A percentile compares a stretch with the other conserved stretches of the same genome.
Evolutionary conservation across 2,888 invertebrate genomes (phyloP).

Genomic region (Omphaloscelis lunosa): DNA sequence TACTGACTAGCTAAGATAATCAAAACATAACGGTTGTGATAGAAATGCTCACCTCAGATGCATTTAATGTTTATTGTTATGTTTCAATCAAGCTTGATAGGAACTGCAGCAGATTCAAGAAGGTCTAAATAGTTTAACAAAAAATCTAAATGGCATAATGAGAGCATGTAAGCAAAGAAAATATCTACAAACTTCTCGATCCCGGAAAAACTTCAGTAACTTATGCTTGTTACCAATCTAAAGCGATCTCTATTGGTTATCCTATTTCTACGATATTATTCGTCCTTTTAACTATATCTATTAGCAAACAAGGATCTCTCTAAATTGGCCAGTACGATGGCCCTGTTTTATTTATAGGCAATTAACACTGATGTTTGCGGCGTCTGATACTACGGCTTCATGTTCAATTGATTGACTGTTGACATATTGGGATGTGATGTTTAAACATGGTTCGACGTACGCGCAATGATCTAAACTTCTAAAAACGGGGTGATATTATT

Average conservation of each 20-base stretch:
- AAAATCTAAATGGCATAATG: conserved; percentile 10
- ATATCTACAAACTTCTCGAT: conserved; percentile 35
- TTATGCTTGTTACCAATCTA: conserved; percentile 49
- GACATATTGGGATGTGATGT: conserved; percentile 77
- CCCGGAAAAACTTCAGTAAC: conserved; percentile 50
- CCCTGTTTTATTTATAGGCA: conserved; percentile 81
- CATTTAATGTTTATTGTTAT: conserved; percentile 26
- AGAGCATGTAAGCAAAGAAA: conserved; percentile 18
- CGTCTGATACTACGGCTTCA: conserved; percentile 73
- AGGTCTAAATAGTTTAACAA: background rate
- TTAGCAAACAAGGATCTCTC: conserved; percentile 67
- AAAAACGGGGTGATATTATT: background rate
- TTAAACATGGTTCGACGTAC: conserved; percentile 54
- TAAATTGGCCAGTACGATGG: conserved; percentile 67
- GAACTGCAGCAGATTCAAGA: background rate
- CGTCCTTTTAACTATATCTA: conserved; percentile 59
- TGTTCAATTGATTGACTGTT: conserved; percentile 84
- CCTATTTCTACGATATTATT: conserved; percentile 42
- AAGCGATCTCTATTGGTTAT: conserved; percentile 44
- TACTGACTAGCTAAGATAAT: conserved; percentile 15
- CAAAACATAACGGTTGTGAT: conserved; percentile 26
- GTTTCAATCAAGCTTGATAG: conserved; percentile 22
- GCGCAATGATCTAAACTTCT: conserved; percentile 30
- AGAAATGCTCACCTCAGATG: conserved; percentile 18
- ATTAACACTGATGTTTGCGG: conserved; percentile 78